Evolutionary conservation across 2,797 vertebrate genomes (phyloP), one percentile per base, ranked within the genome.

Genomic region (Zenarchopterus dispar): DNA sequence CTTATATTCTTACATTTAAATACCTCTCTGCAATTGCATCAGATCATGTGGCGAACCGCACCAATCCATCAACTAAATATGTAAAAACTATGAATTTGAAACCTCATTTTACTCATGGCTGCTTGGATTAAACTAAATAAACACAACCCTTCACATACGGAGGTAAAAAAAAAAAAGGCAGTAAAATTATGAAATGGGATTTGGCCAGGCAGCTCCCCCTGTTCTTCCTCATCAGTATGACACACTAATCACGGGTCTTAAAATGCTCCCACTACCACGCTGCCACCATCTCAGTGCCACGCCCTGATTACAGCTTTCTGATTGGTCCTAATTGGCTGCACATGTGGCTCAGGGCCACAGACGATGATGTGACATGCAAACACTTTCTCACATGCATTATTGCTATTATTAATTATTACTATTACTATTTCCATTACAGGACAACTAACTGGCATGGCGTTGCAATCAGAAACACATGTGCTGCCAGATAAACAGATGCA

Each of bases 311-410:
- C 83, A 89, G 87, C 75, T 80, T 84, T 82, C 81, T 92, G 89
- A 94, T 93, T 93, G 87, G 84, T 75, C 47, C 81, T 93, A 93
- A 93, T 89, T 91, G 77, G 67, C 88, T 85, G 75, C 93, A 94
- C 86, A 91, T 94, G 92, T 90, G 81, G 73, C 75, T 72, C 70
- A 63, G 67, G 80, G 78, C 89, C 84, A 86, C 77, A 82, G 80
- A 59, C 65, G 10, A 42, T 16, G 48, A 68, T 56, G 62, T 43
- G 68, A 71, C 75, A 52, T 52, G 75, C 46, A 57, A 51, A 49
- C 48, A n/a, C 53, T n/a, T 28, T 6, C 52, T 18, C 50, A 56
- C 61, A 65, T 50, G 36, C 43, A 33, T 46, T 8, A 28, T 28
- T 28, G 8, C 8, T 28, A 28, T 28, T 28, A 28, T 6, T 28